phyloP scores from a whole-genome alignment of 2,113 vertebrate genomes.

The Oreocharis arfaki region DNA sequence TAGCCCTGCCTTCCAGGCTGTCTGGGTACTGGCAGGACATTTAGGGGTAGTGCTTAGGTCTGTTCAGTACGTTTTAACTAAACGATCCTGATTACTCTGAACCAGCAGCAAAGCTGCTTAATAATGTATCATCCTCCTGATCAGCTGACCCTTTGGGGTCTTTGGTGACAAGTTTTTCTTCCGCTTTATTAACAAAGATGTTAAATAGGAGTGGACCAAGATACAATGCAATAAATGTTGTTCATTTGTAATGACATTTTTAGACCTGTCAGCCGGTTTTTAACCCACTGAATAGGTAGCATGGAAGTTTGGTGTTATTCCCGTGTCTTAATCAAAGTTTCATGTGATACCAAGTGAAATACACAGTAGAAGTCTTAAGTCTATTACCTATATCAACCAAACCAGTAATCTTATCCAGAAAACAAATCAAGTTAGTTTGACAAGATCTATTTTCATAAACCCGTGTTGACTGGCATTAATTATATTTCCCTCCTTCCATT shows the following conservation, averaged over 20 bases:
- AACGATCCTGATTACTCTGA: not conserved
- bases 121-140: not conserved
- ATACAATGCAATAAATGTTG: not conserved
- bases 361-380: not conserved
- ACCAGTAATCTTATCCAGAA: conserved; percentile 50
- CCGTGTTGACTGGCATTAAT: conserved; percentile 59
- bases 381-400: conserved; percentile 29
- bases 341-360: not conserved
- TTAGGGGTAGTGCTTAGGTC: not conserved
- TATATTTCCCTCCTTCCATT: conserved; percentile 46
- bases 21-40: not conserved
- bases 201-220: not conserved
- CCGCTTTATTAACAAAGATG: not conserved
- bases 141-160: not conserved
- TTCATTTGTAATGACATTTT: not conserved
- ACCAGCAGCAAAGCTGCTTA: not conserved
- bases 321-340: not conserved
- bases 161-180: not conserved
- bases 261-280: not conserved
- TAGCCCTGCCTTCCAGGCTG: not conserved
- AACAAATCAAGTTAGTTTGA: conserved; percentile 49
- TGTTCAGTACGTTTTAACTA: not conserved
- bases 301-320: not conserved
- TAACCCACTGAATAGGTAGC: not conserved
- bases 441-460: conserved; percentile 52